Evolutionary conservation across 2,797 vertebrate genomes (phyloP).

Genomic region (Acridotheres tristis): DNA sequence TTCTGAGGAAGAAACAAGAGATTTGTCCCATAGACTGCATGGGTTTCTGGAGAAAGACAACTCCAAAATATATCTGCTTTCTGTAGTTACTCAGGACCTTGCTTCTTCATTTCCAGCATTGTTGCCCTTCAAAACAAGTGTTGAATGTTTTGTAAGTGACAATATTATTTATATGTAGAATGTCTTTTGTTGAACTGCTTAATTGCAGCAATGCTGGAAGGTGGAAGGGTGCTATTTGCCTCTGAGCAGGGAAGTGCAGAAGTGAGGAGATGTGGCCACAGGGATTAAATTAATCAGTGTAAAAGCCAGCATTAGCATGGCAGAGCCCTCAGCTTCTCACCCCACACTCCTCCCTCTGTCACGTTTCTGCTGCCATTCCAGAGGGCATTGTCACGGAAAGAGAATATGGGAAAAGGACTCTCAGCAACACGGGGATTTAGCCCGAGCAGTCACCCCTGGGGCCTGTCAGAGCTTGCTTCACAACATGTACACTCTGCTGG

Average conservation of each 20-base stretch:
- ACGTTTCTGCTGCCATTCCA: neutral
- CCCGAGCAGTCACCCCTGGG: conserved; percentile 21
- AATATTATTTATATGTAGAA: neutral
- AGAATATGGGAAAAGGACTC: conserved; percentile 28
- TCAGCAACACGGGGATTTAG: conserved; percentile 25
- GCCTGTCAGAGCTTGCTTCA: conserved; percentile 33
- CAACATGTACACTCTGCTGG: conserved; percentile 39
- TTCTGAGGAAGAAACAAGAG: neutral
- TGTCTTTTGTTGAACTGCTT: neutral
- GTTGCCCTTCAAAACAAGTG: neutral
- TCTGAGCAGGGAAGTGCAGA: neutral
- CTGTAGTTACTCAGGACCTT: neutral
- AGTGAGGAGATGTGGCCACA: neutral
- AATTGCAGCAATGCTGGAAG: neutral
- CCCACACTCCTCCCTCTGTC: neutral
- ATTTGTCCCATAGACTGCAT: neutral
- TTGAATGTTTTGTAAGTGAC: neutral
- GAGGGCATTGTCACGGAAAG: neutral
- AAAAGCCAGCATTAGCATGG: neutral
- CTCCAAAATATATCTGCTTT: neutral
- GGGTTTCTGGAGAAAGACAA: neutral
- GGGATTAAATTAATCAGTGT: conserved; percentile 3
- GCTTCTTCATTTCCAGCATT: neutral
- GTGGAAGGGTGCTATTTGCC: neutral
- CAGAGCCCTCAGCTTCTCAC: neutral